Evolutionary conservation across 2,888 invertebrate species (phyloP), one percentile per base, ranked within the genome.

Genomic region (Netelia virgata): DNA sequence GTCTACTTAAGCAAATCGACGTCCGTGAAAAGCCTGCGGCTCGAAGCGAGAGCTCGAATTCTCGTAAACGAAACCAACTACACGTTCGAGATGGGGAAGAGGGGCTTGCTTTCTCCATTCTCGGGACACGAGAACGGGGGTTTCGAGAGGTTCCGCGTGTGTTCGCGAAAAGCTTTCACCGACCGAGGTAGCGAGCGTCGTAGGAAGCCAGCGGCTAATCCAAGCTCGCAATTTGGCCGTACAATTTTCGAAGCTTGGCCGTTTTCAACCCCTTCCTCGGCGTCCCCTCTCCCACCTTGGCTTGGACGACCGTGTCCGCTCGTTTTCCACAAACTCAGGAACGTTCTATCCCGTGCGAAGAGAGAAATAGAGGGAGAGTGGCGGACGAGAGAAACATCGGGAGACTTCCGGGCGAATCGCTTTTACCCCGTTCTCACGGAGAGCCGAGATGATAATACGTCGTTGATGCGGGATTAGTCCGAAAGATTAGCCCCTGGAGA

Each of bases 11-110:
- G 86, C 83, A 64, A 87, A 87, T 88, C 86, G 82, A 84, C 84
- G 70, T 50, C 72, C 74, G 68, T 50, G 72, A 78, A 81, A 83
- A 87, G 80, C 79, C 74, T 16, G 41, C n/a, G 47, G 14, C 55
- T 61, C 11, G 36, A 36, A 36, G 36, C 50, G 28, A 64, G 16
- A 61, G 70, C 20, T 68, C 70, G 69, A 74, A 87, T 85, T 86
- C 88, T 90, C 90, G 87, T 90, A 91, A 91, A 91, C 88, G 89
- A 87, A 89, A 89, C 89, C 16, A 90, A 91, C 89, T 90, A 88
- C 88, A 87, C 88, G 88, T 79, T 88, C 87, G 43, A 53, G 53
- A 75, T 66, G 75, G 69, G 73, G 63, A 47, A 57, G 16, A 20
- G 16, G 6, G 8, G 57, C 20, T n/a, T 57, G 57, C 11, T 47